A percentile compares a stretch with the other conserved stretches of the same genome.
phyloP scores from a whole-genome alignment of 2,888 invertebrate species.

The Acleris emargana region DNA sequence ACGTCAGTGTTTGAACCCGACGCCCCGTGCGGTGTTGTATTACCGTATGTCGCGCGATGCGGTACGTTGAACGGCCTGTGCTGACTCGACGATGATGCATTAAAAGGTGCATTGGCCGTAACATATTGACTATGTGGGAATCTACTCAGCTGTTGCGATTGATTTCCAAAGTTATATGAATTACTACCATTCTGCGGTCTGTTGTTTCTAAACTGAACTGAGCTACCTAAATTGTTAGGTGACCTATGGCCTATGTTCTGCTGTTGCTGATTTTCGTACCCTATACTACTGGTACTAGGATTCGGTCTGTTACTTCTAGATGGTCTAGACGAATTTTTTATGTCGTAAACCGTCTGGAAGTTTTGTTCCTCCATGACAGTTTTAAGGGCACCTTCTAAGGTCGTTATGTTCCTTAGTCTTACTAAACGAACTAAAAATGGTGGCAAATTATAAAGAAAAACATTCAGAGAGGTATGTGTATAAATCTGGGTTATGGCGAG shows the following conservation, averaged over 20 bases:
- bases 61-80: background rate
- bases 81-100: conserved; percentile 1
- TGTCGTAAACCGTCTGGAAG: conserved; percentile 20
- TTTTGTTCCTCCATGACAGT: conserved; percentile 36
- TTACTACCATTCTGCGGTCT: background rate
- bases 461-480: conserved; percentile 31
- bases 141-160: background rate
- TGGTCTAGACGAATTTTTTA: conserved; percentile 9
- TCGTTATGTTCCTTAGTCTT: conserved; percentile 18
- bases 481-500: conserved; percentile 30
- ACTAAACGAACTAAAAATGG: conserved; percentile 35
- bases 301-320: background rate
- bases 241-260: background rate
- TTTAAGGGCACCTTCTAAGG: conserved; percentile 37
- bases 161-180: background rate
- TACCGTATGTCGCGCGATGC: background rate
- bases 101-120: background rate
- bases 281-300: background rate
- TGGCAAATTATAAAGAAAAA: conserved; percentile 39
- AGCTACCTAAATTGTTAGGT: background rate
- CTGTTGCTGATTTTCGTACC: background rate
- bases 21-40: background rate
- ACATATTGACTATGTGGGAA: background rate
- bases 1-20: conserved; percentile 13
- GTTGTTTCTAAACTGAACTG: conserved; percentile 1